Conservation (phyloP, 2,113 vertebrate species). For the Noctilio leporinus region DNA sequence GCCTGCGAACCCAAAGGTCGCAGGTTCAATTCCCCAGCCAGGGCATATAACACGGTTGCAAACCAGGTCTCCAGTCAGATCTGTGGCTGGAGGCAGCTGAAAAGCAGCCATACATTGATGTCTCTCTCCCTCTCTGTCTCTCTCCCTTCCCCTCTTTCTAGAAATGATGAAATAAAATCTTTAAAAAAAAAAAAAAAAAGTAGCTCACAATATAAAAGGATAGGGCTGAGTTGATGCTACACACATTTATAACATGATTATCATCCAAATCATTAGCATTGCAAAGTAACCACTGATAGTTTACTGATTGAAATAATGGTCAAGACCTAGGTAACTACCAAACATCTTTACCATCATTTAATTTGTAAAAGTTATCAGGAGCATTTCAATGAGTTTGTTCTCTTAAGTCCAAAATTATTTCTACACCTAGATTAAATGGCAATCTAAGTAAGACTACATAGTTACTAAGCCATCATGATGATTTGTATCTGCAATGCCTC, state of each 20-base stretch:
- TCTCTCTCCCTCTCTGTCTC: too few species aligned
- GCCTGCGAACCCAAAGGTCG: too few species aligned
- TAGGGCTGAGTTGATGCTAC: slow-evolving; percentile 72
- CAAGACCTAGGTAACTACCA: slow-evolving; percentile 75
- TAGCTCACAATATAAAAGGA: slow-evolving; percentile 78
- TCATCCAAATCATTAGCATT: slow-evolving; percentile 79
- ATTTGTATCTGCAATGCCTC: background rate
- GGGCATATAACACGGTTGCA: too few species aligned
- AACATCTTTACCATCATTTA: slow-evolving; percentile 77
- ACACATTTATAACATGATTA: slow-evolving; percentile 77
- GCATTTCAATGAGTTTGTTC: slow-evolving; percentile 72
- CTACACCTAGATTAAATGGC: background rate
- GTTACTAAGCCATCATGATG: background rate
- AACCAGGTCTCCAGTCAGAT: too few species aligned
- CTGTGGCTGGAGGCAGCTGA: too few species aligned
- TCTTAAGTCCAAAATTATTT: slow-evolving; percentile 41
- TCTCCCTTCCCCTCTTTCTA: too few species aligned
- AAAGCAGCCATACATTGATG: too few species aligned
- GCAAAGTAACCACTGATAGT: slow-evolving; percentile 75
- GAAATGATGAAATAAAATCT: too few species aligned
- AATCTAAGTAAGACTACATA: background rate
- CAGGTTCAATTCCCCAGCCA: too few species aligned
- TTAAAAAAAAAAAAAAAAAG: too few species aligned
- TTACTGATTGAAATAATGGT: slow-evolving; percentile 77
- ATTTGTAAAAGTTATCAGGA: slow-evolving; percentile 76